Conservation (phyloP, 2,888 invertebrate species). For the Rhogogaster chlorosoma region DNA sequence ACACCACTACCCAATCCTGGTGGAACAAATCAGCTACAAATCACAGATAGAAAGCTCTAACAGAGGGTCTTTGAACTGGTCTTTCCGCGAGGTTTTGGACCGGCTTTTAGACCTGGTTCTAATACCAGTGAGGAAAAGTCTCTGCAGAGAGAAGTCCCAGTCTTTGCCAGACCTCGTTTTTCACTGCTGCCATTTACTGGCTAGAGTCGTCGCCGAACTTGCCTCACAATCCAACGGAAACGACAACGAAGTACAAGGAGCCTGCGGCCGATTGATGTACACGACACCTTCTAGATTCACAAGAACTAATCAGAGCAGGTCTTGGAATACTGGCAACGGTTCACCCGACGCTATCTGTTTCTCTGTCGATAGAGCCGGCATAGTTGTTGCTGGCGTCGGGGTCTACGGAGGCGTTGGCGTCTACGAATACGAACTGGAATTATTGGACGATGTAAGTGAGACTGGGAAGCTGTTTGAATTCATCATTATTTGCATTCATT, state of each 20-base stretch:
- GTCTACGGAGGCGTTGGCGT: constrained; percentile 94
- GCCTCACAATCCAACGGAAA: constrained; percentile 89
- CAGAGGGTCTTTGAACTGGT: constrained; percentile 79
- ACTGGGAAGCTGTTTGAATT: not conserved
- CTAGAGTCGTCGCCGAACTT: constrained; percentile 93
- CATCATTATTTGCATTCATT: too few relatives aligned
- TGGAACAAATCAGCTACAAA: constrained; percentile 88
- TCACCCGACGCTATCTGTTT: constrained; percentile 98
- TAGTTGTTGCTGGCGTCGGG: constrained; percentile 93
- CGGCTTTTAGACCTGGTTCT: constrained; percentile 90
- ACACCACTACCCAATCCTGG: constrained; percentile 87
- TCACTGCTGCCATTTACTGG: constrained; percentile 88
- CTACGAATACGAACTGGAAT: constrained; percentile 94
- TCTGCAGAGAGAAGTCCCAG: constrained; percentile 80
- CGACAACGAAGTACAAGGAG: constrained; percentile 87
- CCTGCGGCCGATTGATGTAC: constrained; percentile 88
- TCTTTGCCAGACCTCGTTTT: constrained; percentile 82
- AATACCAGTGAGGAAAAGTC: constrained; percentile 85
- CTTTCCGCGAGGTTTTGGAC: constrained; percentile 90
- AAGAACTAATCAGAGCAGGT: constrained; percentile 91
- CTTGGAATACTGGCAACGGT: constrained; percentile 98
- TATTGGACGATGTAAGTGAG: constrained; percentile 87
- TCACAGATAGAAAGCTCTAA: constrained; percentile 78
- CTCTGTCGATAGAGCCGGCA: constrained; percentile 93
- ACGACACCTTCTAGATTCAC: constrained; percentile 95